Conservation (phyloP, 2,113 vertebrate species). For the Heliornis fulica region DNA sequence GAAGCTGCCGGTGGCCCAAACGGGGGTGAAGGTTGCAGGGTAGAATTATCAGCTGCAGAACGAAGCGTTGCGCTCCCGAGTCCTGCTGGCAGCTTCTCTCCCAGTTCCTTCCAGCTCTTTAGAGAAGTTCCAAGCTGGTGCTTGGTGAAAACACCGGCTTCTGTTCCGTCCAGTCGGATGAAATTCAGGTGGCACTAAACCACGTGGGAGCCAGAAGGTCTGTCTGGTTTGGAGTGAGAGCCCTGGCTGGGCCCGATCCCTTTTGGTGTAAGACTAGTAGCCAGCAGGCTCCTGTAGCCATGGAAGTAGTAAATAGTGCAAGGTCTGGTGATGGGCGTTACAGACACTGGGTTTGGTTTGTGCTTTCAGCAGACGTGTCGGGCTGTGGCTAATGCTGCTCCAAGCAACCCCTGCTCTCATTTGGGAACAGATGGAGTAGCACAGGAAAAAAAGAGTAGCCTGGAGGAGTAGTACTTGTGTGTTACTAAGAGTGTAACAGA, state of each 20-base stretch:
- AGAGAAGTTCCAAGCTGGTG: not conserved
- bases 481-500: not conserved
- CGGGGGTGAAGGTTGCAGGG: not conserved
- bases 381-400: not conserved
- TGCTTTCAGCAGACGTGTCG: not conserved
- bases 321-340: rapidly evolving
- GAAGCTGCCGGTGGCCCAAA: not conserved
- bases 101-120: not conserved
- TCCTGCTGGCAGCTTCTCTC: constrained; percentile 20
- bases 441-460: not conserved
- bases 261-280: not conserved
- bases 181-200: not conserved
- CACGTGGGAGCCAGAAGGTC: not conserved
- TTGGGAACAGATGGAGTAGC: not conserved
- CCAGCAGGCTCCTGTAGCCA: not conserved
- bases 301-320: rapidly evolving
- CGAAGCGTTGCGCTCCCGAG: not conserved
- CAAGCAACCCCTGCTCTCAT: not conserved
- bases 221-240: not conserved
- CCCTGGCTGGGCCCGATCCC: not conserved
- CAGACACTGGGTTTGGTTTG: not conserved
- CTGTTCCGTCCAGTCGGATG: not conserved
- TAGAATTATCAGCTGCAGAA: not conserved
- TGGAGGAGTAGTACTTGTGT: rapidly evolving
- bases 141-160: constrained; percentile 5